Evolutionary conservation across 2,888 invertebrate genomes (phyloP).

Genomic region (Synergus laeviventris): DNA sequence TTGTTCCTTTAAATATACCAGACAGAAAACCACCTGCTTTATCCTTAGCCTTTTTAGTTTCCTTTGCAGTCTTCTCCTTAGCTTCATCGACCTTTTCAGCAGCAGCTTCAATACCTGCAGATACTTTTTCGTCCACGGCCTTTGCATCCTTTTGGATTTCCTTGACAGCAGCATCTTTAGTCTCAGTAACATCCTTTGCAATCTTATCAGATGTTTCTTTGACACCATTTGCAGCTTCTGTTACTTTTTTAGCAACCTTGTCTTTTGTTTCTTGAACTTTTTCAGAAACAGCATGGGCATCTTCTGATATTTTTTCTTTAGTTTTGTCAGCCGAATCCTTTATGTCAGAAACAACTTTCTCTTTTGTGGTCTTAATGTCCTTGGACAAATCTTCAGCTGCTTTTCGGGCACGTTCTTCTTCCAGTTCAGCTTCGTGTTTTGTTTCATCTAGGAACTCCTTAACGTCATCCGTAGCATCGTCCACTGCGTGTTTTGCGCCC

Average conservation of each 20-base stretch:
- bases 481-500: constrained; percentile 57
- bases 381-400: constrained; percentile 5
- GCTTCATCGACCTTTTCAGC: constrained; percentile 53
- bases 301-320: constrained; percentile 42
- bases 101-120: constrained; percentile 37
- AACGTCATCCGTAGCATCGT: constrained; percentile 56
- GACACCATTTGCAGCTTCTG: constrained; percentile 43
- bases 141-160: constrained; percentile 43
- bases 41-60: constrained; percentile 50
- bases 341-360: constrained; percentile 42
- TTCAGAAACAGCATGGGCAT: constrained; percentile 21
- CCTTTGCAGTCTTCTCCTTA: constrained; percentile 46
- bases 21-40: constrained; percentile 44
- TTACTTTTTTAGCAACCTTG: constrained; percentile 33
- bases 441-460: constrained; percentile 33
- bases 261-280: constrained; percentile 11
- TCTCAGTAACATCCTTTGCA: constrained; percentile 46
- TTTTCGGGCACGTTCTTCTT: constrained; percentile 54
- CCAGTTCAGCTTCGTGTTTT: constrained; percentile 48
- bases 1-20: constrained; percentile 50
- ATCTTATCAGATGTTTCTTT: constrained; percentile 49
- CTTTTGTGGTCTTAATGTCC: constrained; percentile 44
- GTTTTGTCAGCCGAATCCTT: constrained; percentile 41
- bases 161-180: constrained; percentile 52
- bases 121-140: constrained; percentile 50